Percentiles rank a stretch among this genome's conserved stretches.
Conservation (phyloP, 2,888 invertebrate species). For the Caenorhabditis afra region DNA sequence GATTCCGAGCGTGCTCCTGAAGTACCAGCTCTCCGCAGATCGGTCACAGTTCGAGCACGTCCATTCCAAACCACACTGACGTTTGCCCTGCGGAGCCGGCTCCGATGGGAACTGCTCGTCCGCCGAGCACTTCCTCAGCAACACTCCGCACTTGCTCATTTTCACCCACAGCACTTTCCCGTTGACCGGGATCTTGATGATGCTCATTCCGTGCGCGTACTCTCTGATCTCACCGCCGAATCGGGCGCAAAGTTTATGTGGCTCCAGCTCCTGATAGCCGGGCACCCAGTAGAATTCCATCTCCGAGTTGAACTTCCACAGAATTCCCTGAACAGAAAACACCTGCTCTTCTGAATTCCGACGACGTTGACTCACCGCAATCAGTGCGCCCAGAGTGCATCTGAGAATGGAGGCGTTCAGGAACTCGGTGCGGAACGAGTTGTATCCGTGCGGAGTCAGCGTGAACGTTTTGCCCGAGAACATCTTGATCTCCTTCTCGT, state of each 20-base stretch:
- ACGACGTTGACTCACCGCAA: slow-evolving; percentile 4
- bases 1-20: neutral
- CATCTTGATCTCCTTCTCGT: slow-evolving; percentile 14
- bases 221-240: slow-evolving; percentile 10
- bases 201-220: neutral
- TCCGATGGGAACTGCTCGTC: neutral
- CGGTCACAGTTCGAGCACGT: neutral
- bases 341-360: too few species aligned
- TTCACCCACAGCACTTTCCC: slow-evolving; percentile 1
- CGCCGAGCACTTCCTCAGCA: neutral
- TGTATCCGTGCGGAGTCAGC: neutral
- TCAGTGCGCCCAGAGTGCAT: slow-evolving; percentile 22
- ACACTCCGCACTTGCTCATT: slow-evolving; percentile 25
- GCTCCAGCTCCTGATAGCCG: neutral
- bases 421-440: slow-evolving; percentile 16
- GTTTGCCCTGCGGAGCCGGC: neutral
- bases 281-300: slow-evolving; percentile 30
- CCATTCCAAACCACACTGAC: neutral
- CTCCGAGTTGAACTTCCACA: slow-evolving; percentile 19
- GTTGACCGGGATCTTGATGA: neutral
- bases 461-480: neutral
- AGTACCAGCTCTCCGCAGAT: neutral
- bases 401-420: slow-evolving; percentile 15
- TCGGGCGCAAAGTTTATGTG: neutral
- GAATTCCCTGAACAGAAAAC: slow-evolving; percentile 30